Evolutionary conservation across 1,140 invertebrate genomes (phyloP).

Genomic region (Matsumurasca onukii): DNA sequence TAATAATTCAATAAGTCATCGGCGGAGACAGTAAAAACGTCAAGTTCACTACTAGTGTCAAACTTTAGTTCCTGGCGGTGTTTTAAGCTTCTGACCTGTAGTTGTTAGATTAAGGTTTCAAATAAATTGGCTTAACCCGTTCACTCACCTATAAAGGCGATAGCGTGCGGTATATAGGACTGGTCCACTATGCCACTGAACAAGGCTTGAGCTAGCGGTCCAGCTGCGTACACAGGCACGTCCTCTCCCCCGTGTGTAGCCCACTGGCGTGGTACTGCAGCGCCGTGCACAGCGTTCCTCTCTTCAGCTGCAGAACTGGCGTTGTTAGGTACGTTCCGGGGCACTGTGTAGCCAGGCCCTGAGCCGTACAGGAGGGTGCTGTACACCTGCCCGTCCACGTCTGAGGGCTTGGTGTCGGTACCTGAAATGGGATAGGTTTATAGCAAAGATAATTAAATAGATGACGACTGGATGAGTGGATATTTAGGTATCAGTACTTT

Average conservation of each 20-base stretch:
- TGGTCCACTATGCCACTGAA: slow-evolving; percentile 68
- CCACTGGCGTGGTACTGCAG: slow-evolving; percentile 70
- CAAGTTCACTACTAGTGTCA: too few relatives aligned
- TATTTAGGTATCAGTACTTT: too few relatives aligned
- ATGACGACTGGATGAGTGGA: too few relatives aligned
- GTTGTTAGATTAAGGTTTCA: too few relatives aligned
- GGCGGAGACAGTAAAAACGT: too few relatives aligned
- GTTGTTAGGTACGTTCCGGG: slow-evolving; percentile 52
- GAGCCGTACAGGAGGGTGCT: slow-evolving; percentile 73
- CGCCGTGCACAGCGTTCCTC: slow-evolving; percentile 47
- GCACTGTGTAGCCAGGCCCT: slow-evolving; percentile 60
- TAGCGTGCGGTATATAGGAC: slow-evolving; percentile 74
- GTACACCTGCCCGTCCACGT: slow-evolving; percentile 65
- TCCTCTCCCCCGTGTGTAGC: slow-evolving; percentile 89
- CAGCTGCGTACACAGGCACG: slow-evolving; percentile 76
- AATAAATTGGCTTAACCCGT: too few relatives aligned
- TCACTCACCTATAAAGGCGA: slow-evolving; percentile 70
- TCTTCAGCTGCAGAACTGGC: slow-evolving; percentile 47
- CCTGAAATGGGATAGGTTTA: too few relatives aligned
- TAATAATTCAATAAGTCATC: too few relatives aligned
- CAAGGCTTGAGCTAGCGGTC: slow-evolving; percentile 48
- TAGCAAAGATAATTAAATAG: too few relatives aligned
- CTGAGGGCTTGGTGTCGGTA: slow-evolving; percentile 64
- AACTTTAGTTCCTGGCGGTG: too few relatives aligned
- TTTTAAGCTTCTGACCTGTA: too few relatives aligned